Evolutionary conservation across 2,888 invertebrate species (phyloP).

Genomic region (Rapana venosa): DNA sequence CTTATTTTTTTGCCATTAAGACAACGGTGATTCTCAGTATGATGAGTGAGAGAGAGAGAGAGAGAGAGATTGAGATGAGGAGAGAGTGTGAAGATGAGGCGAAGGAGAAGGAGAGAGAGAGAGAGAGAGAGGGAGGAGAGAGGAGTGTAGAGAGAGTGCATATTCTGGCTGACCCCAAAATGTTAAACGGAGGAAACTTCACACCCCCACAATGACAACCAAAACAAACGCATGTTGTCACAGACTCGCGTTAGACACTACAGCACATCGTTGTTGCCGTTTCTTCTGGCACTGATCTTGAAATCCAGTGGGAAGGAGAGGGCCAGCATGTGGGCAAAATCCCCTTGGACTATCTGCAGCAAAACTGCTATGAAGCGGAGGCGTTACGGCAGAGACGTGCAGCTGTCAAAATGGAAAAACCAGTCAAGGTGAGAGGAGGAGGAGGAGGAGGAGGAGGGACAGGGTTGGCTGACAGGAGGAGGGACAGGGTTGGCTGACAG

Average conservation of each 20-base stretch:
- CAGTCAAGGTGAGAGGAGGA: conserved; percentile 40
- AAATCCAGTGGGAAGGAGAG: conserved; percentile 48
- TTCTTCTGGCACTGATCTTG: conserved; percentile 42
- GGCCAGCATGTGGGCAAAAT: conserved; percentile 52
- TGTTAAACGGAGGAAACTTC: no score
- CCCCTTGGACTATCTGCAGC: conserved; percentile 51
- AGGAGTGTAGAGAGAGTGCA: background rate
- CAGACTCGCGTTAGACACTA: background rate
- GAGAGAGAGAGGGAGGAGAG: no score
- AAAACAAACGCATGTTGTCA: background rate
- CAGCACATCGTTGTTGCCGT: background rate
- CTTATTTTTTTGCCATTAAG: no score
- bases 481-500: no score
- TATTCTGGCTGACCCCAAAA: background rate
- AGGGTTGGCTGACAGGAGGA: no score
- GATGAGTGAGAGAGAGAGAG: background rate
- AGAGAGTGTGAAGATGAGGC: background rate
- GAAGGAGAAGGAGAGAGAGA: background rate
- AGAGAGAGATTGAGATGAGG: background rate
- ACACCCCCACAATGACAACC: no score
- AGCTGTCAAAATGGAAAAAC: conserved; percentile 44
- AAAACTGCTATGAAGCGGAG: conserved; percentile 51
- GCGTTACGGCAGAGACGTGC: conserved; percentile 33
- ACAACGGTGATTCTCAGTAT: no score
- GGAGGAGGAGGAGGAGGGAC: no score